These are phyloP conservation scores for Ormyrus nitidulus DNA, from an alignment of 2,888 invertebrate genomes.

Conservation along the genomic window DNA sequence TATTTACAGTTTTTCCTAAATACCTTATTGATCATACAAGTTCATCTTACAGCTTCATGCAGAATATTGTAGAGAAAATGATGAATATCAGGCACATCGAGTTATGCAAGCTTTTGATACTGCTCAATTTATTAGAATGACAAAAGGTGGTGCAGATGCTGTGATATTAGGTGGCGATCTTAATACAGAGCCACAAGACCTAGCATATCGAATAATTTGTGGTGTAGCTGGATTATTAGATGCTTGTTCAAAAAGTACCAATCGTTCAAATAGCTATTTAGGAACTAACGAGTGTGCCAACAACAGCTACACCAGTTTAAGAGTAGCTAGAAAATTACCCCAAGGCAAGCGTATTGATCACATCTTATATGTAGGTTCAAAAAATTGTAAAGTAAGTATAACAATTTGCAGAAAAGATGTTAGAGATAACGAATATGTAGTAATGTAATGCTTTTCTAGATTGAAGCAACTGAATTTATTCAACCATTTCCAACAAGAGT, in stretches of 20 bases:
- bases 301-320: constrained; percentile 87
- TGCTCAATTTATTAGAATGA: constrained; percentile 94
- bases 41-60: constrained; percentile 88
- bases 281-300: constrained; percentile 88
- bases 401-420: not conserved
- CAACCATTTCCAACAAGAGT: constrained; percentile 86
- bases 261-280: constrained; percentile 60
- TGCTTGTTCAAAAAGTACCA: constrained; percentile 72
- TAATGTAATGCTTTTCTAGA: constrained; percentile 62
- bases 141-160: constrained; percentile 86
- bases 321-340: constrained; percentile 77
- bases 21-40: not conserved
- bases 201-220: constrained; percentile 83
- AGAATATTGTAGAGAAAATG: constrained; percentile 89
- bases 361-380: constrained; percentile 82
- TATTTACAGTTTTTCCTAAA: too few species aligned
- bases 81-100: constrained; percentile 95
- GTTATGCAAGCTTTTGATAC: constrained; percentile 95
- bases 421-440: constrained; percentile 1
- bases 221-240: constrained; percentile 79
- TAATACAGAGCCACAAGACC: constrained; percentile 92
- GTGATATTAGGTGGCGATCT: constrained; percentile 95
- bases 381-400: constrained; percentile 65
- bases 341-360: constrained; percentile 95
- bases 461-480: constrained; percentile 78